These are phyloP conservation scores for Cyprinodon brontotheroides DNA, from an alignment of 2,113 vertebrate species.

Conservation along the genomic window DNA sequence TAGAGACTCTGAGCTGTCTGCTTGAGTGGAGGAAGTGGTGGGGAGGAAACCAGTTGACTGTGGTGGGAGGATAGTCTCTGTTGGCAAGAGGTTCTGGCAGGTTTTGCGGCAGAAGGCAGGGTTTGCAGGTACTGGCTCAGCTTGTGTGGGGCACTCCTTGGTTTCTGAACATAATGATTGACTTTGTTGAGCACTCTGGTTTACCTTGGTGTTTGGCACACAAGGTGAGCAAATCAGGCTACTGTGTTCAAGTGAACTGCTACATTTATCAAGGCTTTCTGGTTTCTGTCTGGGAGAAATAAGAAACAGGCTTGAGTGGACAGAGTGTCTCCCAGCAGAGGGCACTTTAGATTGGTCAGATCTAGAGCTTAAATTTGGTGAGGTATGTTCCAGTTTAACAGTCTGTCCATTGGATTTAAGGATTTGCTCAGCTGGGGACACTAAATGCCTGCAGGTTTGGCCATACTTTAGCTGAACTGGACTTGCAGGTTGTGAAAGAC, in stretches of 20 bases:
- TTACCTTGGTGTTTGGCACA: slow-evolving; percentile 22
- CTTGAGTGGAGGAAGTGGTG: not conserved
- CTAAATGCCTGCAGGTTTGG: not conserved
- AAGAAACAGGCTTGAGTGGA: not conserved
- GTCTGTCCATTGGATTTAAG: slow-evolving; percentile 30
- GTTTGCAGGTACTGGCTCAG: slow-evolving; percentile 30
- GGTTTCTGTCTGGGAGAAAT: slow-evolving; percentile 31
- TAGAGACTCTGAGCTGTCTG: not conserved
- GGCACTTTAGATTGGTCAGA: not conserved
- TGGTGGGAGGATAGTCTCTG: not conserved
- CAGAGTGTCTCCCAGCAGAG: slow-evolving; percentile 4
- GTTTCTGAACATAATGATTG: slow-evolving; percentile 7
- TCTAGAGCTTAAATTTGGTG: not conserved
- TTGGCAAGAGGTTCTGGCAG: not conserved
- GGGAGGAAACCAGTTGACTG: slow-evolving; percentile 3
- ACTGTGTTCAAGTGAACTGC: slow-evolving; percentile 59
- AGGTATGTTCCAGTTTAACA: slow-evolving; percentile 46
- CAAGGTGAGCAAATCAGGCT: slow-evolving; percentile 42
- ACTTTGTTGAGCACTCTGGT: slow-evolving; percentile 21
- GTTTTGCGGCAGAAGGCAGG: slow-evolving; percentile 8
- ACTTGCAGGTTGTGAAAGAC: slow-evolving; percentile 56
- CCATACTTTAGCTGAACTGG: slow-evolving; percentile 19
- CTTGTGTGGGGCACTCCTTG: slow-evolving; percentile 17
- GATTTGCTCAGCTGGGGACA: not conserved
- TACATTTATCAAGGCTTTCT: slow-evolving; percentile 63